Conservation (phyloP, 2,888 invertebrate genomes). For the Miltochrista miniata region DNA sequence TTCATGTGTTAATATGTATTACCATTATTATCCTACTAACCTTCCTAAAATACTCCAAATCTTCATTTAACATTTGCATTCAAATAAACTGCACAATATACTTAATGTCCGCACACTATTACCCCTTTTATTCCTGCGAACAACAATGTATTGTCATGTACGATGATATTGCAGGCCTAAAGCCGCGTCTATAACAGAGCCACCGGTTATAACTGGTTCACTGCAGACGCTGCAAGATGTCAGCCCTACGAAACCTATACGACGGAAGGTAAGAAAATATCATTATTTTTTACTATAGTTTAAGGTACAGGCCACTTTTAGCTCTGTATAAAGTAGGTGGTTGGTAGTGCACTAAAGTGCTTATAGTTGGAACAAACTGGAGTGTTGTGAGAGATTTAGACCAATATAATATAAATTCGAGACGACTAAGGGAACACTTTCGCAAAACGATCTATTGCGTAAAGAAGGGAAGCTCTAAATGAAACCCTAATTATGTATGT, state of each 20-base stretch:
- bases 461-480: too few relatives aligned
- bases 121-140: background rate
- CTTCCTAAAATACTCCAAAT: background rate
- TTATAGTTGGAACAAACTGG: too few relatives aligned
- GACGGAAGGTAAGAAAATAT: constrained; percentile 62
- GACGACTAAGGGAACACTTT: too few relatives aligned
- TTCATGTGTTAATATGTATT: too few relatives aligned
- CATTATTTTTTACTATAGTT: background rate
- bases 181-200: constrained; percentile 70
- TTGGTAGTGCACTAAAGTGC: too few relatives aligned
- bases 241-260: constrained; percentile 73
- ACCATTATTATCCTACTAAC: too few relatives aligned
- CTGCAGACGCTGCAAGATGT: constrained; percentile 71
- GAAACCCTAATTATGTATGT: too few relatives aligned
- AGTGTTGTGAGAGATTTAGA: too few relatives aligned
- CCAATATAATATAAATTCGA: too few relatives aligned
- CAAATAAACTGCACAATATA: background rate
- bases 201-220: constrained; percentile 64
- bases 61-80: background rate
- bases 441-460: too few relatives aligned
- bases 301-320: too few relatives aligned
- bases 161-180: constrained; percentile 64
- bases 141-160: background rate
- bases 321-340: background rate
- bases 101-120: background rate